A percentile compares a stretch with the other conserved stretches of the same genome.
phyloP scores from a whole-genome alignment of 2,888 invertebrate species.

The Eupithecia centaureata region DNA sequence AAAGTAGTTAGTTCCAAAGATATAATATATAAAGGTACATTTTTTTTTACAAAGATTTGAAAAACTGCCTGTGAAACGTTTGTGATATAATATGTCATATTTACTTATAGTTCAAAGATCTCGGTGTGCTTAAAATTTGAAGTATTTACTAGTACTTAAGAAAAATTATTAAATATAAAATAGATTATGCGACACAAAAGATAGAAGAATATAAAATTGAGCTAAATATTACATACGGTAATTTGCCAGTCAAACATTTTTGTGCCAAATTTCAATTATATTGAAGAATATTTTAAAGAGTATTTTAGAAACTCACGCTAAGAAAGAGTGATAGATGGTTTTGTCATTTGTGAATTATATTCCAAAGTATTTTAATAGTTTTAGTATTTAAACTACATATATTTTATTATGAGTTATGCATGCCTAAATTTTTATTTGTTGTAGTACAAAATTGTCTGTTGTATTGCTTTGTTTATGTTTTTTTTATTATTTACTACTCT shows the following conservation, averaged over 20 bases:
- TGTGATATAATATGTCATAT: slow-evolving; percentile 3
- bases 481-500: slow-evolving; percentile 1
- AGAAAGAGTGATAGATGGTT: not conserved
- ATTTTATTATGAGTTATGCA: slow-evolving; percentile 15
- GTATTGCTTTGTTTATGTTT: not conserved
- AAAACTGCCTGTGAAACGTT: slow-evolving; percentile 1
- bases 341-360: not conserved
- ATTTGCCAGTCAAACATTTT: not conserved
- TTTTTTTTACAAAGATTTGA: slow-evolving; percentile 4
- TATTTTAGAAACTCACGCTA: not conserved
- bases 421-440: slow-evolving; percentile 30
- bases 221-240: not conserved
- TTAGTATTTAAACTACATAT: not conserved
- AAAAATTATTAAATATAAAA: not conserved
- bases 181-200: not conserved
- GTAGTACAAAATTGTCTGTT: slow-evolving; percentile 16
- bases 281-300: not conserved
- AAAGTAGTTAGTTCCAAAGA: slow-evolving; percentile 1
- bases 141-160: not conserved
- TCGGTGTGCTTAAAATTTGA: slow-evolving; percentile 31
- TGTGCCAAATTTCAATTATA: not conserved
- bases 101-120: slow-evolving; percentile 24
- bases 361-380: not conserved
- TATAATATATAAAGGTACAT: not conserved
- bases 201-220: not conserved